Evolutionary conservation across 2,797 vertebrate genomes (phyloP), one percentile per base, ranked within the genome.

Genomic region (Pangasius mekongensis): DNA sequence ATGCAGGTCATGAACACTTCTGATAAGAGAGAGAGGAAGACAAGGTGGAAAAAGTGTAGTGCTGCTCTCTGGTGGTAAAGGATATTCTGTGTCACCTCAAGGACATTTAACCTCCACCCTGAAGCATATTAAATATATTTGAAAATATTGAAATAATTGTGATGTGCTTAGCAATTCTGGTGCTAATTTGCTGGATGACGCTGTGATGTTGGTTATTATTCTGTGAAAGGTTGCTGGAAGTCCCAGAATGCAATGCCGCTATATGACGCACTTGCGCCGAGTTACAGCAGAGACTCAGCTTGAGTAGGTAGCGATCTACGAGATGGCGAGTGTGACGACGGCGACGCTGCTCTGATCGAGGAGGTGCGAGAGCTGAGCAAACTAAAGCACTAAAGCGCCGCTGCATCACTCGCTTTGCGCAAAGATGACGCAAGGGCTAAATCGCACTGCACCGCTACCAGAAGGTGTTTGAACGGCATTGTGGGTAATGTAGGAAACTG

Each of bases 41-140:
- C 14, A 67, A 24, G 9, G 16, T n/a, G 71, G 16, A 58, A 88
- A 91, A 64, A 89, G 92, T 85, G 89, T 69, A 88, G 43, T 67
- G 90, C 93, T 94, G 93, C 95, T 95, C 92, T 93, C 96, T 96
- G 93, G 92, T 95, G 96, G 80, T 64, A 27, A 83, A n/a, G 22
- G 22, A 56, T 33, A 52, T 56, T 11, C 52, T 56, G 7, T 10
- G 4, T 74, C 67, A 36, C 16, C 33, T 74, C 24, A 24, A 43
- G 49, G 5, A 71, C 2, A 47, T 24, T 13, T 43, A 3, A 67
- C 62, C 62, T n/a, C 62, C 62, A 66, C 27, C 62, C 9, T 58
- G 20, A 58, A 58, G 6, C 58, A 58, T 20, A 58, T 22, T 18
- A 58, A 58, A 20, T 58, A 58, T 60, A 14, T 24, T 60, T 56